Percentiles rank a stretch among this genome's conserved stretches.
These are phyloP conservation scores for Bothrops jararaca DNA, from an alignment of 2,113 vertebrate genomes.

Conservation along the genomic window DNA sequence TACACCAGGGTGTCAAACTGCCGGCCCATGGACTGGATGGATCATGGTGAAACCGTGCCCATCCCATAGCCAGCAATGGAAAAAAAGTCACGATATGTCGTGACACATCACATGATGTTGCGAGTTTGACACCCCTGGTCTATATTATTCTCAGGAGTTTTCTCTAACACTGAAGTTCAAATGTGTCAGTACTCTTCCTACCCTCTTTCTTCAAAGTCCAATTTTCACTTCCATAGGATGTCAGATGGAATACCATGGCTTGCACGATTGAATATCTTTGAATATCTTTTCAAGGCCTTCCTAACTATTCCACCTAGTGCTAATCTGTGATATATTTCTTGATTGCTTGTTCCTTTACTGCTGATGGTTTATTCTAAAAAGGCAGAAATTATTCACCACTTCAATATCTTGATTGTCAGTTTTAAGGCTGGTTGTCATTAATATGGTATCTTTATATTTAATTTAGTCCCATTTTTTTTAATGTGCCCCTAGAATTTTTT, in stretches of 20 bases:
- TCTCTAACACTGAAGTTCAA: neutral
- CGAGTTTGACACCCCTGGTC: too few relatives aligned
- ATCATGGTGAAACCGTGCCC: too few relatives aligned
- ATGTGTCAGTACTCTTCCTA: neutral
- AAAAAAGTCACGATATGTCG: too few relatives aligned
- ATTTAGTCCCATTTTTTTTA: neutral
- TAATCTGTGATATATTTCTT: neutral
- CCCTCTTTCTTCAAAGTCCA: neutral
- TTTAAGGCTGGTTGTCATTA: neutral
- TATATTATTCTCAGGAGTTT: neutral
- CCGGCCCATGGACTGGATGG: too few relatives aligned
- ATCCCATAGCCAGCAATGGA: too few relatives aligned
- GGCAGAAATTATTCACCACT: neutral
- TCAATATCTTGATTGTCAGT: neutral
- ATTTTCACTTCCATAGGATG: neutral
- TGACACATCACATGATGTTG: too few relatives aligned
- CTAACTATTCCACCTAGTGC: neutral
- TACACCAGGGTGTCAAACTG: neutral
- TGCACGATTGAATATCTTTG: neutral
- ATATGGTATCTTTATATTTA: neutral
- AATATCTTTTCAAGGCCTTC: neutral
- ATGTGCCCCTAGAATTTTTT: neutral
- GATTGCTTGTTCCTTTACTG: neutral
- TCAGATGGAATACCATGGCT: neutral
- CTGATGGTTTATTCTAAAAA: neutral